Evolutionary conservation across 2,888 invertebrate species (phyloP).

Genomic region (Chrysina gloriosa): DNA sequence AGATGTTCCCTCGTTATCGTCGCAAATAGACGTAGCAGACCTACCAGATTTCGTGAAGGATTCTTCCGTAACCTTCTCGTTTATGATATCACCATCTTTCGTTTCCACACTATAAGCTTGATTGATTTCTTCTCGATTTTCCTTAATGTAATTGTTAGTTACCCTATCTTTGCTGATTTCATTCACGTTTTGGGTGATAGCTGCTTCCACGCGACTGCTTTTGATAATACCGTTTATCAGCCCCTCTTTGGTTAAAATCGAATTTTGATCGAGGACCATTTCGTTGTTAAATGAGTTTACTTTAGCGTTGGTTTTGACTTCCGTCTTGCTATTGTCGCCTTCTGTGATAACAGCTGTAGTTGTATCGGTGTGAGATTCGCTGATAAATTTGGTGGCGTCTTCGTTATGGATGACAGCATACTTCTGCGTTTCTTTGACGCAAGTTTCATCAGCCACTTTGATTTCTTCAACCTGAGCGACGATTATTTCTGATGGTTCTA

Average conservation of each 20-base stretch:
- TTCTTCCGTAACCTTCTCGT: slow-evolving; percentile 21
- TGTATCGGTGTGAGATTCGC: slow-evolving; percentile 10
- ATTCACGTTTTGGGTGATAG: not conserved
- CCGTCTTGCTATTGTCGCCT: slow-evolving; percentile 8
- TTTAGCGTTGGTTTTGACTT: slow-evolving; percentile 1
- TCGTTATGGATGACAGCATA: slow-evolving; percentile 18
- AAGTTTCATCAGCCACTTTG: slow-evolving; percentile 21
- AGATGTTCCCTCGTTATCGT: not conserved
- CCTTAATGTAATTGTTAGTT: slow-evolving; percentile 1
- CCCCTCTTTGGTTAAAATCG: not conserved
- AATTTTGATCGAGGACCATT: slow-evolving; percentile 1
- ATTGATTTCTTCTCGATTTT: slow-evolving; percentile 20
- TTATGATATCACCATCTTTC: slow-evolving; percentile 12
- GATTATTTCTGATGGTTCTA: not conserved
- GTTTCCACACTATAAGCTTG: slow-evolving; percentile 23
- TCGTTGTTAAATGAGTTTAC: slow-evolving; percentile 4
- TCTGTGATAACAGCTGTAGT: slow-evolving; percentile 4
- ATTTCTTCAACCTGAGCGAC: slow-evolving; percentile 3
- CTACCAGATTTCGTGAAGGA: not conserved
- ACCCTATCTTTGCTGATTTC: not conserved
- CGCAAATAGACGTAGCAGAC: not conserved
- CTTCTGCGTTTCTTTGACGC: slow-evolving; percentile 19
- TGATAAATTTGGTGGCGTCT: slow-evolving; percentile 15
- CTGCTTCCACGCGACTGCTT: slow-evolving; percentile 8
- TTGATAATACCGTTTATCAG: slow-evolving; percentile 12